Evolutionary conservation across 2,797 vertebrate species (phyloP), one percentile per base, ranked within the genome.

Genomic region (Gymnodraco acuticeps): DNA sequence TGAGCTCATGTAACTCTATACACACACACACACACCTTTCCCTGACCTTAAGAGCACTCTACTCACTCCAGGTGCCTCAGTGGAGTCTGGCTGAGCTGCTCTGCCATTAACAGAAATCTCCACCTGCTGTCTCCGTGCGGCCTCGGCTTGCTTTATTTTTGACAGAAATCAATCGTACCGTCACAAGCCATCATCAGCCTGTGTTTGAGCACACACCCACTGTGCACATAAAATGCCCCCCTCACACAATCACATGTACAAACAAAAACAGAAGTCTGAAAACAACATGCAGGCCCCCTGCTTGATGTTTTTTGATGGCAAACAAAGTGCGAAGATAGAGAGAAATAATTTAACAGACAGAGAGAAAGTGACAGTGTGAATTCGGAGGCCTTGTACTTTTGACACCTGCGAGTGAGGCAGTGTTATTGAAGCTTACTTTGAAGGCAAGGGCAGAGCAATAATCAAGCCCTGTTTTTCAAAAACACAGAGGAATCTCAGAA

Each of bases 371-470:
- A 92, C 88, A 83, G 60, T 82, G 89, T 88, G 87, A 85, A 76
- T 89, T 82, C 61, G 10, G 64, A 83, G 80, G 83, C 88, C 86
- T 92, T 91, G 91, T 91, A 86, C 83, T 87, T 92, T 83, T 93
- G 92, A 93, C 91, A 93, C 71, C 84, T 81, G 87, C 41, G 61
- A 90, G 81, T 66, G 83, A 89, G 82, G 84, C 82, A 38, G 80
- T 70, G 85, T 82, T 92, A 91, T 89, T 91, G 91, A 91, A 81
- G 84, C 83, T 77, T 61, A 83, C 92, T 94, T 93, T 94, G 93
- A 92, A 92, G 92, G 74, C 82, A 73, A 85, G 84, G 78, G 73
- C 75, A 87, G 81, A 93, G 85, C 81, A 90, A 93, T 92, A 94
- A 93, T 92, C 89, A 92, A 91, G 87, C 82, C 82, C 81, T 86